Evolutionary conservation across 2,113 vertebrate species (phyloP).

Genomic region (Centrocercus urophasianus): DNA sequence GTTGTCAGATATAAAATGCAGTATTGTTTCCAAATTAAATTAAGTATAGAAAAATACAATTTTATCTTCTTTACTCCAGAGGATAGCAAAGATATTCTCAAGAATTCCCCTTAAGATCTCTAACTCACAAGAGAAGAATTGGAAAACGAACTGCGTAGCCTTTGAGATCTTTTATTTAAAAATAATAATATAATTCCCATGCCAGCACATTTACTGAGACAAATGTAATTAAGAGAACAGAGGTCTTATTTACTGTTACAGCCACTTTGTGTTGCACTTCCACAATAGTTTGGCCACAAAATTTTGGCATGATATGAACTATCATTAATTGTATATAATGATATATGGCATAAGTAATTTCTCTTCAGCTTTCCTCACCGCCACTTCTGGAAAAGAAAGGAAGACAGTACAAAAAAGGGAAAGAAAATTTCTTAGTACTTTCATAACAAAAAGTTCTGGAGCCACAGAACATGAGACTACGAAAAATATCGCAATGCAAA

Average conservation of each 20-base stretch:
- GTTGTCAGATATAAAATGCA: not conserved
- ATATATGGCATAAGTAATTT: not conserved
- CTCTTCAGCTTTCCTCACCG: not conserved
- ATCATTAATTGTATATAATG: not conserved
- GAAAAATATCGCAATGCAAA: not conserved
- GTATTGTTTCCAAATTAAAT: slow-evolving; percentile 15
- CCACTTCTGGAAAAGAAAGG: not conserved
- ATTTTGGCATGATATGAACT: not conserved
- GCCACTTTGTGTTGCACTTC: not conserved
- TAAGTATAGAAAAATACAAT: not conserved
- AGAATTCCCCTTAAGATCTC: not conserved
- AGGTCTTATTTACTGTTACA: not conserved
- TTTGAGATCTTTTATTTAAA: slow-evolving; percentile 8
- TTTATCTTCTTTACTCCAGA: not conserved
- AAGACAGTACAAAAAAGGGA: not conserved
- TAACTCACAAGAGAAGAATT: not conserved
- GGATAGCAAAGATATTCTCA: not conserved
- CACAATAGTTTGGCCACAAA: not conserved
- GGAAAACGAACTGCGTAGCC: not conserved
- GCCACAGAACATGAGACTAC: not conserved
- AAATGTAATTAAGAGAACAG: not conserved
- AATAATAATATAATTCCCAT: not conserved
- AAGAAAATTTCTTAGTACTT: not conserved
- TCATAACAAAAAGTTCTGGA: not conserved
- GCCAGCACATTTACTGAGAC: not conserved